These are phyloP conservation scores for Enteromius thamalakanensis DNA, from an alignment of 2,797 vertebrate genomes.

Conservation along the genomic window DNA sequence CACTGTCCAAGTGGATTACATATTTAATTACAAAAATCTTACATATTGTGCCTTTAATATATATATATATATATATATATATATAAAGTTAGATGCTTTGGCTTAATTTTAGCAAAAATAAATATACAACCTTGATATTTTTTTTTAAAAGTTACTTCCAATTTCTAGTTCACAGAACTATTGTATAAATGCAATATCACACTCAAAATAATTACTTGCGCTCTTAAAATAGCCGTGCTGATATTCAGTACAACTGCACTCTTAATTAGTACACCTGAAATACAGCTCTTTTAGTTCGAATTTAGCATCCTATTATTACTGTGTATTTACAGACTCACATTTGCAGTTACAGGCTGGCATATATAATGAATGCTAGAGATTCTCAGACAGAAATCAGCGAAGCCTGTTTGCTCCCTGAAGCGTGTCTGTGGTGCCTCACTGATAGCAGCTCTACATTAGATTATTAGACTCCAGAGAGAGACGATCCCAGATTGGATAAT, in stretches of 20 bases:
- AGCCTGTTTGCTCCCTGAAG: conserved; percentile 69
- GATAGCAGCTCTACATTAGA: conserved; percentile 75
- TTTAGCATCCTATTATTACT: not conserved
- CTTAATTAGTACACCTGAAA: not conserved
- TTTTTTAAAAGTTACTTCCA: not conserved
- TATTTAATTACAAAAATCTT: too few species aligned
- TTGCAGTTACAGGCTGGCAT: not conserved
- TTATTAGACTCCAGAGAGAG: conserved; percentile 80
- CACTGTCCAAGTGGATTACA: too few species aligned
- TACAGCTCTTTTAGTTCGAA: not conserved
- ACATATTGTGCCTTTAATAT: too few species aligned
- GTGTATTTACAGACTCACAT: conserved; percentile 10
- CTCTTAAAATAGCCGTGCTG: not conserved
- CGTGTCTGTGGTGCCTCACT: conserved; percentile 74
- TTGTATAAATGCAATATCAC: not conserved
- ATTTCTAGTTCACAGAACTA: not conserved
- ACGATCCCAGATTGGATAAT: conserved; percentile 80
- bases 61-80: too few species aligned
- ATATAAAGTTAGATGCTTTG: too few species aligned
- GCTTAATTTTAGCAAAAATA: too few species aligned
- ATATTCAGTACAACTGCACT: not conserved
- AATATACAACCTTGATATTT: not conserved
- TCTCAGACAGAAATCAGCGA: conserved; percentile 42
- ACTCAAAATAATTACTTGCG: not conserved
- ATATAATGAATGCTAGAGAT: conserved; percentile 29